These are phyloP conservation scores for Piscicola geometra DNA, from an alignment of 2,888 invertebrate species.

Conservation along the genomic window DNA sequence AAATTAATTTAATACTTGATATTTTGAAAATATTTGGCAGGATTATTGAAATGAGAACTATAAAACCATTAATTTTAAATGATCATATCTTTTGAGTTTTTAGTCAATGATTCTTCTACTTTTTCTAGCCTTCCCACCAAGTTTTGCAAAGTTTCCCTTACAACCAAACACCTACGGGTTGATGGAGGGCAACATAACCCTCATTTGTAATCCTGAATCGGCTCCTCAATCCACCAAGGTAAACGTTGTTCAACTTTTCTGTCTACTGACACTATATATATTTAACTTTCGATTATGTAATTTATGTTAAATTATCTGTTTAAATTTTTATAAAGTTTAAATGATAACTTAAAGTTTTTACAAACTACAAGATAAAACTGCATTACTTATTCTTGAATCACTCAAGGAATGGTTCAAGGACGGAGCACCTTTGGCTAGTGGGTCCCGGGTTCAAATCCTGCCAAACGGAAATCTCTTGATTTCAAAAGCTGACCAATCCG, in stretches of 20 bases:
- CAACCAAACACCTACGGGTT: slow-evolving; percentile 86
- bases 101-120: not conserved
- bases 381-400: not conserved
- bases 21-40: not conserved
- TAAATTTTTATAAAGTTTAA: too few species aligned
- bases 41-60: not conserved
- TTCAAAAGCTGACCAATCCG: slow-evolving; percentile 67
- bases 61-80: not conserved
- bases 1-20: not conserved
- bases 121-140: slow-evolving; percentile 64
- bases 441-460: slow-evolving; percentile 39
- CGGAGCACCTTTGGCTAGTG: slow-evolving; percentile 37
- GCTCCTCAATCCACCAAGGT: slow-evolving; percentile 64
- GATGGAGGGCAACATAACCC: slow-evolving; percentile 82
- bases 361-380: too few species aligned
- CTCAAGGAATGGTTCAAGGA: slow-evolving; percentile 44
- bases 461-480: slow-evolving; percentile 64
- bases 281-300: too few species aligned
- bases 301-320: too few species aligned
- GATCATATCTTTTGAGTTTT: not conserved
- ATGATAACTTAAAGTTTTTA: too few species aligned
- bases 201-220: slow-evolving; percentile 86
- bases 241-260: not conserved
- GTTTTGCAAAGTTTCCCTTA: slow-evolving; percentile 81
- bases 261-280: too few species aligned